These are phyloP conservation scores for Cetonia aurata DNA, from an alignment of 2,888 invertebrate species.

Conservation along the genomic window DNA sequence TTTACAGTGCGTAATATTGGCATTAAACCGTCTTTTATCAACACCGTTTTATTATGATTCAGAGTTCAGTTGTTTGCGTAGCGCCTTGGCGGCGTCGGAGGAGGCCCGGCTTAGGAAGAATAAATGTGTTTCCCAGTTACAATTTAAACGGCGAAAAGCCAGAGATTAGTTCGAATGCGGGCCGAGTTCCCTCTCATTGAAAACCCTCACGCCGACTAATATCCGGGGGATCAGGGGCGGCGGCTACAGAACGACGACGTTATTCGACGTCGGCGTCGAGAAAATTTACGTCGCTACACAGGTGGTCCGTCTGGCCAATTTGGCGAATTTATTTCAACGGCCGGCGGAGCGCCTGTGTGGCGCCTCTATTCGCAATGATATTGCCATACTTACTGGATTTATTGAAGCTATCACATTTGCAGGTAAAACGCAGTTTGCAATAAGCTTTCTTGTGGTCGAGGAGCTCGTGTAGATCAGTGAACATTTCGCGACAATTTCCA, in stretches of 20 bases:
- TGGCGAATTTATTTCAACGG: conserved; percentile 33
- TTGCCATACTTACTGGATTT: conserved; percentile 68
- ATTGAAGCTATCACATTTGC: conserved; percentile 75
- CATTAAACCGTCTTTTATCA: conserved; percentile 39
- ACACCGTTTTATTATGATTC: conserved; percentile 38
- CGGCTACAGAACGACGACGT: conserved; percentile 24
- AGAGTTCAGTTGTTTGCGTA: conserved; percentile 32
- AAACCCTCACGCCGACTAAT: conserved; percentile 55
- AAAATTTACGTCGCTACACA: conserved; percentile 59
- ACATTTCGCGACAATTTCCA: conserved; percentile 81
- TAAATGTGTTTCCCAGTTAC: conserved; percentile 44
- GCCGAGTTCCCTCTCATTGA: conserved; percentile 54
- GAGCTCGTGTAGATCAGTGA: conserved; percentile 77
- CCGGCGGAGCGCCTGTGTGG: conserved; percentile 13
- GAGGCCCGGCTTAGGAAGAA: conserved; percentile 39
- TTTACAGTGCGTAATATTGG: conserved; percentile 40
- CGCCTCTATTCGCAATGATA: conserved; percentile 30
- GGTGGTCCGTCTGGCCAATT: conserved; percentile 53
- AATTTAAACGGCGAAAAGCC: conserved; percentile 53
- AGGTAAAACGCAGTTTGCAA: conserved; percentile 79
- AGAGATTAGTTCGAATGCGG: conserved; percentile 54
- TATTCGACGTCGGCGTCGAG: conserved; percentile 40
- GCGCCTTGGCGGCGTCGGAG: conserved; percentile 27
- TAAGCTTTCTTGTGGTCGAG: conserved; percentile 80
- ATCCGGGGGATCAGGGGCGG: conserved; percentile 55